These are phyloP conservation scores for Drosophila funebris DNA, from an alignment of 1,140 invertebrate species.

Conservation along the genomic window DNA sequence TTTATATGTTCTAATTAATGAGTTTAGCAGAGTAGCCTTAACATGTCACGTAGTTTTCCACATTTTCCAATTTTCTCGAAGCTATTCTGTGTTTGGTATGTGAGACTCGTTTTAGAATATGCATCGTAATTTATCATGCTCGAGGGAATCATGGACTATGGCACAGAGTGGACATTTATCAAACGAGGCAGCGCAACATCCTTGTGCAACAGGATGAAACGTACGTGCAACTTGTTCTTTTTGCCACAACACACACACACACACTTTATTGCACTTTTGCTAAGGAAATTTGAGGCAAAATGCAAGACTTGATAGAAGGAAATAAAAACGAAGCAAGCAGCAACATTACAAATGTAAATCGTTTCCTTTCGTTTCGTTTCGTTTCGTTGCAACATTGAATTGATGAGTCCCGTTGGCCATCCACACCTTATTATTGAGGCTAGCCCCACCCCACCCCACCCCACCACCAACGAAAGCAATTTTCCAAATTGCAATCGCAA, in stretches of 20 bases:
- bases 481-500: constrained; percentile 73
- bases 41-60: background rate
- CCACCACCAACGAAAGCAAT: constrained; percentile 62
- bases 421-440: constrained; percentile 16
- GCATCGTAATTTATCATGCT: constrained; percentile 71
- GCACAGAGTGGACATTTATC: constrained; percentile 62
- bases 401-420: constrained; percentile 48
- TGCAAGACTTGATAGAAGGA: background rate
- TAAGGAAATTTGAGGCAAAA: constrained; percentile 16
- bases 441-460: constrained; percentile 12
- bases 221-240: constrained; percentile 26
- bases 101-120: constrained; percentile 22
- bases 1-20: background rate
- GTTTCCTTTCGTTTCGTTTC: too few relatives aligned
- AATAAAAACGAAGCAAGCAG: background rate
- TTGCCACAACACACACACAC: background rate
- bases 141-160: constrained; percentile 33
- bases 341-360: constrained; percentile 69
- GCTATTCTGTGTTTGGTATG: constrained; percentile 18
- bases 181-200: constrained; percentile 20
- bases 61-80: constrained; percentile 3
- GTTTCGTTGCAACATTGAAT: constrained; percentile 31
- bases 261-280: constrained; percentile 28
- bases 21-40: background rate
- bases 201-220: constrained; percentile 44